A percentile compares a stretch with the other conserved stretches of the same genome.
These are phyloP conservation scores for Mastigias papua DNA, from an alignment of 30 jellyfish, hydroid and myxozoan genomes.

Conservation along the genomic window DNA sequence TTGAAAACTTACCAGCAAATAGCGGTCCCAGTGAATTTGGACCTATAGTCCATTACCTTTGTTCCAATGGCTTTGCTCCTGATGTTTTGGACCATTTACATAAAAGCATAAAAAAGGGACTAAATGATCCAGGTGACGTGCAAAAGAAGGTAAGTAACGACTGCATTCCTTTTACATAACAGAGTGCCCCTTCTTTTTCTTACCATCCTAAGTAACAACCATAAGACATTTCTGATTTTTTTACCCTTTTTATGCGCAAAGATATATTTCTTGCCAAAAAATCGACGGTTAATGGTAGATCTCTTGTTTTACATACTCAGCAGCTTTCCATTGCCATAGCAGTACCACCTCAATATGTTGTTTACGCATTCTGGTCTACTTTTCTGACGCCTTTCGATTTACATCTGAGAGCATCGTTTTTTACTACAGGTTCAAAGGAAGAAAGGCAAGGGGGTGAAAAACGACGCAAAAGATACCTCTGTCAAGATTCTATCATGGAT, in stretches of 20 bases:
- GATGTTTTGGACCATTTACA: slow-evolving; percentile 45
- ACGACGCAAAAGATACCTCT: slow-evolving; percentile 2
- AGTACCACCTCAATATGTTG: too few species aligned
- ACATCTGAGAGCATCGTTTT: not conserved
- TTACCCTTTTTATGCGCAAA: too few species aligned
- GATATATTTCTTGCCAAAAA: too few species aligned
- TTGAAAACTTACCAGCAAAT: slow-evolving; percentile 15
- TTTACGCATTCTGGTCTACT: not conserved
- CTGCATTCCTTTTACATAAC: too few species aligned
- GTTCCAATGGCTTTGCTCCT: slow-evolving; percentile 45
- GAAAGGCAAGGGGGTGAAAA: slow-evolving; percentile 17
- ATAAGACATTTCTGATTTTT: too few species aligned
- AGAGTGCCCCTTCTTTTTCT: too few species aligned
- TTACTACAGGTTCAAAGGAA: slow-evolving; percentile 9
- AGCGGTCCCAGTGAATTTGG: slow-evolving; percentile 34
- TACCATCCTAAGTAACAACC: too few species aligned
- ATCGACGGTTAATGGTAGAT: too few species aligned
- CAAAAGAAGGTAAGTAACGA: slow-evolving; percentile 15
- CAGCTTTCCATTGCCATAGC: too few species aligned
- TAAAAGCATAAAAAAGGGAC: not conserved
- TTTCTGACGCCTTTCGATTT: too few species aligned
- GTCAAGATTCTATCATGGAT: slow-evolving; percentile 41
- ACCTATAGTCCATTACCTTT: slow-evolving; percentile 42
- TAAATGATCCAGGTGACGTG: not conserved
- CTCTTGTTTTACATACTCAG: too few species aligned